A percentile compares a stretch with the other conserved stretches of the same genome.
phyloP scores from a whole-genome alignment of 1,140 invertebrate genomes.

The Centruroides vittatus region DNA sequence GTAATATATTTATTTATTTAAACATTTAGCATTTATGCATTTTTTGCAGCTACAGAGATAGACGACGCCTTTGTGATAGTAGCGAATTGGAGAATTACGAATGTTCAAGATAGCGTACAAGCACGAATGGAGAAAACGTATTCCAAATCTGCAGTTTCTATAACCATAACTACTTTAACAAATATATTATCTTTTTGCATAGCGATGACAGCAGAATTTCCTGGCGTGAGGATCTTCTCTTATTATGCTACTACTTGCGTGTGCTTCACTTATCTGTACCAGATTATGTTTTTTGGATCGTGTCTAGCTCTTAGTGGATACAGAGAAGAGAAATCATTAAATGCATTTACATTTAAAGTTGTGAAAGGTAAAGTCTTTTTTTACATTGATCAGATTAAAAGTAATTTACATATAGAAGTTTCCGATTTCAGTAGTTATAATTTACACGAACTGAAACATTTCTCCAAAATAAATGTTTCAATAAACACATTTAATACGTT shows the following conservation, averaged over 20 bases:
- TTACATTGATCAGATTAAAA: too few species aligned
- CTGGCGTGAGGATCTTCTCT: constrained; percentile 88
- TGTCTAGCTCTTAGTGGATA: constrained; percentile 80
- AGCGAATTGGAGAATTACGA: constrained; percentile 76
- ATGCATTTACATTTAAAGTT: constrained; percentile 34
- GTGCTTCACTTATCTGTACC: constrained; percentile 82
- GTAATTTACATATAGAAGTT: too few species aligned
- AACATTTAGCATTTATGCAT: too few species aligned
- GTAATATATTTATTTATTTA: too few species aligned
- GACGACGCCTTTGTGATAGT: constrained; percentile 95
- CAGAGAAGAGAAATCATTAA: constrained; percentile 63
- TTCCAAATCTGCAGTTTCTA: constrained; percentile 90
- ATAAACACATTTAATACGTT: too few species aligned
- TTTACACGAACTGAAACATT: too few species aligned
- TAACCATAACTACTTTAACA: constrained; percentile 92
- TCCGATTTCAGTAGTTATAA: too few species aligned
- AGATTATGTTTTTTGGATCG: constrained; percentile 83
- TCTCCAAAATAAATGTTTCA: too few species aligned
- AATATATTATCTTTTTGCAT: constrained; percentile 93
- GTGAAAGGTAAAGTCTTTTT: too few species aligned
- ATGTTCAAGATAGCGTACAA: constrained; percentile 57
- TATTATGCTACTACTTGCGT: constrained; percentile 87
- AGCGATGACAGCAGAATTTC: constrained; percentile 84
- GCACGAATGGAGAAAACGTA: constrained; percentile 73
- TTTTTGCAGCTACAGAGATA: constrained; percentile 69